Evolutionary conservation across 2,113 vertebrate species (phyloP).

Genomic region (Bubo bubo): DNA sequence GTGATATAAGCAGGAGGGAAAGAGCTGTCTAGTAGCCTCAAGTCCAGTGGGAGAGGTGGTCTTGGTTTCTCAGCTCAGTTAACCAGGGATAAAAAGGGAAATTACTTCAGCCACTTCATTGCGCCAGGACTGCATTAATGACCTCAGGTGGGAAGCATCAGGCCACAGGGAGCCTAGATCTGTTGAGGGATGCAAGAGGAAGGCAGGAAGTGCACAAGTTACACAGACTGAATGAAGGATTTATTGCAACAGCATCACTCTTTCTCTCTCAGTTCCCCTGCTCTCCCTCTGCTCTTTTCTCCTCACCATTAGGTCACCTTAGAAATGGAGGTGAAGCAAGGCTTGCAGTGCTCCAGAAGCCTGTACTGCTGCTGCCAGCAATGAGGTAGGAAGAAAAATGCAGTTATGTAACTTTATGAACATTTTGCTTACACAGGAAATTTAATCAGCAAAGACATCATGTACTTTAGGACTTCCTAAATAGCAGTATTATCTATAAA

Average conservation of each 20-base stretch:
- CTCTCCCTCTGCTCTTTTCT: not conserved
- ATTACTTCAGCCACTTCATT: not conserved
- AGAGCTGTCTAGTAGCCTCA: not conserved
- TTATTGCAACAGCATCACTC: not conserved
- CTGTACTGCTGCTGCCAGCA: not conserved
- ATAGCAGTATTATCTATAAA: conserved; percentile 29
- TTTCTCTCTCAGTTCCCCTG: not conserved
- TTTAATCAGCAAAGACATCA: conserved; percentile 56
- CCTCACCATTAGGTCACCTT: not conserved
- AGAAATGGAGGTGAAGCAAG: not conserved
- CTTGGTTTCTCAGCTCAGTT: not conserved
- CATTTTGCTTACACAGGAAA: conserved; percentile 46
- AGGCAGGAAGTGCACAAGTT: not conserved
- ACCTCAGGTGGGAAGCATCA: not conserved
- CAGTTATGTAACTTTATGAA: conserved; percentile 28
- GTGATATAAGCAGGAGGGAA: not conserved
- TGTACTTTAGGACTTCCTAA: conserved; percentile 58
- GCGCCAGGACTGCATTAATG: not conserved
- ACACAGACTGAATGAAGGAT: not conserved
- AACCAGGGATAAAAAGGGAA: not conserved
- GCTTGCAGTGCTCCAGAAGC: not conserved
- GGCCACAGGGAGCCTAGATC: not conserved
- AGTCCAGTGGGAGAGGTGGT: not conserved
- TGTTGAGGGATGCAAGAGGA: not conserved
- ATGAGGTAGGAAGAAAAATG: conserved; percentile 14